Evolutionary conservation across 2,888 invertebrate genomes (phyloP).

Genomic region (Stegophylla sp.): DNA sequence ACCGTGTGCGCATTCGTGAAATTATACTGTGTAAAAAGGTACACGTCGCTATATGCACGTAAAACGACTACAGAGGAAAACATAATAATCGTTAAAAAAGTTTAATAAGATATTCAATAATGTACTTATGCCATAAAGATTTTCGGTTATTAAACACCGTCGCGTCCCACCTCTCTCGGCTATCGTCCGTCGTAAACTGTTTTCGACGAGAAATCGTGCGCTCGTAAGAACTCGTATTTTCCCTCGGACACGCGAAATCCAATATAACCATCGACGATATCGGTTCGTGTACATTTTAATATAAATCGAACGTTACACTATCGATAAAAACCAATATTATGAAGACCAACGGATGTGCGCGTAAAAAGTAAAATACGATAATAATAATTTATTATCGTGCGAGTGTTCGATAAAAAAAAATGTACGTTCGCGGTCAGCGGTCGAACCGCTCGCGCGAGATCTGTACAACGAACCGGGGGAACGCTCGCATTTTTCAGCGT

Average conservation of each 20-base stretch:
- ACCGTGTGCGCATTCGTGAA: neutral
- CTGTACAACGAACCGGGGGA: neutral
- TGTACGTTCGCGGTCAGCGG: neutral
- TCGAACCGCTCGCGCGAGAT: neutral
- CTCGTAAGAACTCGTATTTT: too few species aligned
- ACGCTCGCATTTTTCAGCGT: neutral
- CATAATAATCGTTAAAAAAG: neutral
- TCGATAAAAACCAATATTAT: too few species aligned
- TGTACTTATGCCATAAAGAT: neutral
- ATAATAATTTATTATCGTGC: neutral
- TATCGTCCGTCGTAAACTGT: neutral
- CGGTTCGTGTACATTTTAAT: too few species aligned
- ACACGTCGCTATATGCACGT: neutral
- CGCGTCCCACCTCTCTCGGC: neutral
- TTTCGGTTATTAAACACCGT: constrained; percentile 18
- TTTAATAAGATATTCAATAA: neutral
- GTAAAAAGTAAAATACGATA: neutral
- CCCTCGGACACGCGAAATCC: neutral
- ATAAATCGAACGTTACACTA: too few species aligned
- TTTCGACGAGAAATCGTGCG: constrained; percentile 22
- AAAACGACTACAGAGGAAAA: neutral
- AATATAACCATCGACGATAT: neutral
- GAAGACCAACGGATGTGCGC: neutral
- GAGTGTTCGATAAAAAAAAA: neutral
- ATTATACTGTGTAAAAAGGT: neutral